These are phyloP conservation scores for Crepidodera aurea DNA, from an alignment of 2,888 invertebrate genomes.

Conservation along the genomic window DNA sequence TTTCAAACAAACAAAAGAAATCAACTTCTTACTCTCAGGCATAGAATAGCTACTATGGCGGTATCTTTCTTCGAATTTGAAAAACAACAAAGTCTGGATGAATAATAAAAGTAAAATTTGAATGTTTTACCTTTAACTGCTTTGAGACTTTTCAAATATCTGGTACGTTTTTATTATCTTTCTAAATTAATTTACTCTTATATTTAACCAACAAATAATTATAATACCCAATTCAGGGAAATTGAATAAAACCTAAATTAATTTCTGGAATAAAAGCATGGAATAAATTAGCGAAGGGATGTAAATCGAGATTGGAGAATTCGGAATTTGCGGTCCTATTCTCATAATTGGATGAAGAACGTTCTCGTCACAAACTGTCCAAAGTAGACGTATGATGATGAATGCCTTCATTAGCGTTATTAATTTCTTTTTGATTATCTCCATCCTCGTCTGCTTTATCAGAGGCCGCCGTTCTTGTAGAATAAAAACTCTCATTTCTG, in stretches of 20 bases:
- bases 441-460: not conserved
- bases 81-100: too few relatives aligned
- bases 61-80: too few relatives aligned
- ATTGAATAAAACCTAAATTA: not conserved
- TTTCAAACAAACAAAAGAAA: too few relatives aligned
- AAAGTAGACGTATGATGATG: conserved; percentile 11
- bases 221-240: not conserved
- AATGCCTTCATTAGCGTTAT: conserved; percentile 11
- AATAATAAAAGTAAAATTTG: too few relatives aligned
- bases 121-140: too few relatives aligned
- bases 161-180: too few relatives aligned
- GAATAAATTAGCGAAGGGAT: not conserved
- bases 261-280: not conserved
- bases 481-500: not conserved
- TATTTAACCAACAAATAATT: not conserved
- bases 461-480: not conserved
- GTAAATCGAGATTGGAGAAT: conserved; percentile 5
- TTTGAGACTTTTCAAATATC: too few relatives aligned
- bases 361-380: conserved; percentile 10
- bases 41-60: too few relatives aligned
- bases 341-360: conserved; percentile 9
- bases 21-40: too few relatives aligned
- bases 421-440: conserved; percentile 6
- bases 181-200: too few relatives aligned
- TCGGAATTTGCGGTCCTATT: not conserved